Conservation (phyloP, 2,888 invertebrate genomes). For the Hypomecis punctinalis region DNA sequence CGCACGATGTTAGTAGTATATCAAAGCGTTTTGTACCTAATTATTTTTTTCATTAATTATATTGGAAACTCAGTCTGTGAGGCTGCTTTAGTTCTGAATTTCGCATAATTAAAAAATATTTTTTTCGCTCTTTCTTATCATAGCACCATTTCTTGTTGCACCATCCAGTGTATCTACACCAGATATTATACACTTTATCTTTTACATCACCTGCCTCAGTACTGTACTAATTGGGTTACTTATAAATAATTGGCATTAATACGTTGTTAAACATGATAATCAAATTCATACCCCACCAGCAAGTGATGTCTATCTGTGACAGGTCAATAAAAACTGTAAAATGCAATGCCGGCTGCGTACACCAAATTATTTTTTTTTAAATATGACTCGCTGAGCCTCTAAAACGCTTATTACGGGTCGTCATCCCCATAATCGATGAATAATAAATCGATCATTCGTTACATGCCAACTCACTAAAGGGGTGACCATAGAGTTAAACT, state of each 20-base stretch:
- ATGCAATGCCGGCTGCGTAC: not conserved
- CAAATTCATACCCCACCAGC: not conserved
- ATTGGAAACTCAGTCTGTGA: too few species aligned
- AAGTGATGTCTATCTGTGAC: not conserved
- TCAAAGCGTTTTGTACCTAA: too few species aligned
- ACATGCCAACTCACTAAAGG: conserved; percentile 16
- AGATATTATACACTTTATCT: too few species aligned
- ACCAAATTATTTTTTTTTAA: not conserved
- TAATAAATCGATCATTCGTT: conserved; percentile 16
- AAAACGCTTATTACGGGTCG: conserved; percentile 6
- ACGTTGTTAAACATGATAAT: not conserved
- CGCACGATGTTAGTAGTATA: too few species aligned
- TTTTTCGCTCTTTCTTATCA: too few species aligned
- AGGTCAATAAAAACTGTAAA: not conserved
- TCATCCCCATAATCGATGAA: conserved; percentile 18
- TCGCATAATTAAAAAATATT: too few species aligned
- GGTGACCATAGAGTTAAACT: conserved; percentile 8
- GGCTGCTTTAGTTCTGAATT: too few species aligned
- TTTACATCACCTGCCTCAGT: not conserved
- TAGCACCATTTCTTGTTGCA: too few species aligned
- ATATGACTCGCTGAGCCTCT: not conserved
- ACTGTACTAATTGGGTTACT: not conserved
- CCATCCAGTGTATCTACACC: too few species aligned
- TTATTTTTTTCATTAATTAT: too few species aligned
- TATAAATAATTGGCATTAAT: not conserved